A percentile compares a stretch with the other conserved stretches of the same genome.
phyloP scores from a whole-genome alignment of 2,113 vertebrate genomes.

The Sorex araneus region DNA sequence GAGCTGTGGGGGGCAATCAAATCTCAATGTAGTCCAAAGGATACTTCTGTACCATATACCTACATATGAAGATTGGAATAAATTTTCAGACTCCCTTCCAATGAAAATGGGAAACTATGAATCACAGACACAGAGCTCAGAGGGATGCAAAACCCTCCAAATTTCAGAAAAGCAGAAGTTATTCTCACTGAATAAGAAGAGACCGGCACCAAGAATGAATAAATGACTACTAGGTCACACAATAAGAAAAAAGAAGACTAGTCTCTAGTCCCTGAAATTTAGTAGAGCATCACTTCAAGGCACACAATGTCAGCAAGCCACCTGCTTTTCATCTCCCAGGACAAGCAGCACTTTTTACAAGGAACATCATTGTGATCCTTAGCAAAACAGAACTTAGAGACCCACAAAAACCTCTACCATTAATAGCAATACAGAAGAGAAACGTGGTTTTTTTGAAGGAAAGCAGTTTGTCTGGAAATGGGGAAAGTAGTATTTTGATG shows the following conservation, averaged over 20 bases:
- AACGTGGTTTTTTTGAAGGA: neutral
- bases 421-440: neutral
- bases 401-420: neutral
- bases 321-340: neutral
- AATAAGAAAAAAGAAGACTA: neutral
- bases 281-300: no score
- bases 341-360: neutral
- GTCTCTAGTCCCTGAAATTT: neutral
- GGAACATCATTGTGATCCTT: neutral
- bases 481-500: neutral
- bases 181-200: neutral
- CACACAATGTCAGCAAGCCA: slow-evolving; percentile 10
- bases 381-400: neutral
- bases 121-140: neutral
- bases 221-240: neutral
- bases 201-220: neutral
- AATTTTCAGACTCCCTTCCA: slow-evolving; percentile 46
- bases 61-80: neutral
- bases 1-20: neutral
- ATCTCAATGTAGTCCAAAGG: slow-evolving; percentile 37
- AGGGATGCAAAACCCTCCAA: neutral
- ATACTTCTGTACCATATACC: neutral
- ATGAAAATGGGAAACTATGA: neutral
- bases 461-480: neutral
- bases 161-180: neutral